phyloP scores from a whole-genome alignment of 2,113 vertebrate species.

The Phylloscopus trochiloides region DNA sequence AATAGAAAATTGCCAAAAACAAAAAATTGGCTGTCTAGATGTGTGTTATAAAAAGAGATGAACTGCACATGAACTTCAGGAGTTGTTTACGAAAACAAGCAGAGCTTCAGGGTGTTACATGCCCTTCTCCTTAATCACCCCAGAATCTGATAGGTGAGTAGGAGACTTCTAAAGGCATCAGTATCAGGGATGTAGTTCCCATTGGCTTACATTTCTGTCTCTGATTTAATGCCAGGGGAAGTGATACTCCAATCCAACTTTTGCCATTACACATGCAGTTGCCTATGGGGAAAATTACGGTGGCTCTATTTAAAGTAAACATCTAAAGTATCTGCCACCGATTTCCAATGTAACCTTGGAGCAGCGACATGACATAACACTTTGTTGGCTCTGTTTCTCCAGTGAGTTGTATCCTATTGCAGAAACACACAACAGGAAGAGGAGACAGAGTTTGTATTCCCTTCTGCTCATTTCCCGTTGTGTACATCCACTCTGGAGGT shows the following conservation, averaged over 20 bases:
- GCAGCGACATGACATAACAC: slow-evolving; percentile 2
- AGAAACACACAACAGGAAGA: background rate
- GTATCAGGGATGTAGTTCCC: background rate
- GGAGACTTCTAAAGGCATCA: slow-evolving; percentile 16
- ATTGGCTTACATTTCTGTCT: slow-evolving; percentile 51
- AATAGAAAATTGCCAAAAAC: slow-evolving; percentile 38
- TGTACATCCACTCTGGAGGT: background rate
- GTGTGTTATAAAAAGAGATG: slow-evolving; percentile 55
- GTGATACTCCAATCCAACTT: slow-evolving; percentile 34
- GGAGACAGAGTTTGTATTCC: background rate
- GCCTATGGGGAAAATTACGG: slow-evolving; percentile 50
- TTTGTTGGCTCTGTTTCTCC: background rate
- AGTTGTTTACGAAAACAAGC: slow-evolving; percentile 51
- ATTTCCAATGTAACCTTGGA: slow-evolving; percentile 65
- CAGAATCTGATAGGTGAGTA: slow-evolving; percentile 59
- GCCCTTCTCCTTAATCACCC: slow-evolving; percentile 47
- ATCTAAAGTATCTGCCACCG: slow-evolving; percentile 2
- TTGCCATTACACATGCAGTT: slow-evolving; percentile 55
- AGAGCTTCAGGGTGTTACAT: slow-evolving; percentile 37
- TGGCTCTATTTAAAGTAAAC: slow-evolving; percentile 60
- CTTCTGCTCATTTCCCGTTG: background rate
- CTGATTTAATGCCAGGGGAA: slow-evolving; percentile 45
- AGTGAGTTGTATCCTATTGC: background rate
- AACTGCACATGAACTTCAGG: slow-evolving; percentile 40
- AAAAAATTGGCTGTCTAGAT: slow-evolving; percentile 2